These are phyloP conservation scores for Potamarius usumacintae DNA, from an alignment of 2,113 vertebrate species.

Conservation along the genomic window DNA sequence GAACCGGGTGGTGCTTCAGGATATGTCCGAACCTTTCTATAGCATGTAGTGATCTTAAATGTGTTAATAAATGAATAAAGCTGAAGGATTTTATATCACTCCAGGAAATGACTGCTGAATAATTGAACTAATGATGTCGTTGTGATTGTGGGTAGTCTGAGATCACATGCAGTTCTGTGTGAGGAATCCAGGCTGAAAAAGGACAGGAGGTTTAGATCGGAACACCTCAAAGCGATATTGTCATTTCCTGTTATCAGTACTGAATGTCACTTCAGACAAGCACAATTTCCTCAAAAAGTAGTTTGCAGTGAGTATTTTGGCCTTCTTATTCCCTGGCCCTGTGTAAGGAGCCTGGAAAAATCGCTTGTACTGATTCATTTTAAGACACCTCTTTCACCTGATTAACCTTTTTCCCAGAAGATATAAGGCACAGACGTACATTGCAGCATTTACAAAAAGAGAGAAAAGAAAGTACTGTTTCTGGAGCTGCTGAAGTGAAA, in stretches of 20 bases:
- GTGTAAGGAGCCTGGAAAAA: not conserved
- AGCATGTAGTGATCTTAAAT: slow-evolving; percentile 42
- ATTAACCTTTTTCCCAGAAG: not conserved
- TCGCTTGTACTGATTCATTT: not conserved
- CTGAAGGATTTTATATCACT: slow-evolving; percentile 31
- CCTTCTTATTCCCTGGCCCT: not conserved
- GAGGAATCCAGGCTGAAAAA: not conserved
- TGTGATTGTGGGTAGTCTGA: slow-evolving; percentile 17
- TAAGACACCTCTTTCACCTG: not conserved
- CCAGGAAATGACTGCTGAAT: slow-evolving; percentile 42
- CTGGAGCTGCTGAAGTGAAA: slow-evolving; percentile 56
- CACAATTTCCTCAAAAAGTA: not conserved
- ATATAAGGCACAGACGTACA: not conserved
- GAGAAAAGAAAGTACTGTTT: slow-evolving; percentile 54
- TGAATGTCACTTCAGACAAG: not conserved
- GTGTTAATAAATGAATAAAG: slow-evolving; percentile 56
- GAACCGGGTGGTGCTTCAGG: slow-evolving; percentile 52
- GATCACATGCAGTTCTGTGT: not conserved
- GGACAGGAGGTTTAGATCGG: not conserved
- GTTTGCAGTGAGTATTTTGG: not conserved
- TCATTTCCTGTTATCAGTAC: not conserved
- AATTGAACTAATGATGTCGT: slow-evolving; percentile 43
- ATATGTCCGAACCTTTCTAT: slow-evolving; percentile 28
- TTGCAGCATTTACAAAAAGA: not conserved
- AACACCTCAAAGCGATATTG: not conserved